A percentile compares a stretch with the other conserved stretches of the same genome.
Conservation (phyloP, 2,797 vertebrate species). For the Kryptopterus vitreolus region DNA sequence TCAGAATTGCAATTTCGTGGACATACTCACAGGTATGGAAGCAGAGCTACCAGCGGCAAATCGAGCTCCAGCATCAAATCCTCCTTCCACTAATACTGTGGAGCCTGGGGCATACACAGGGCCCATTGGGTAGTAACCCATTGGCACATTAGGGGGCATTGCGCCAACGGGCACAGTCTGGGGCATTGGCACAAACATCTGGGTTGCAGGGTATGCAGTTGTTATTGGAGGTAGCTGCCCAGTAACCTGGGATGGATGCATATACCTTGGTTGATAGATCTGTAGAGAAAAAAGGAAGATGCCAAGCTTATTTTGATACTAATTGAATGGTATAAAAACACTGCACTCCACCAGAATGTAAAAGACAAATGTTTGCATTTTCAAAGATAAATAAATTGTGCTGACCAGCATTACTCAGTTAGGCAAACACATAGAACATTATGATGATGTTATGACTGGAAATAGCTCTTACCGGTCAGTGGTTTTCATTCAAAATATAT, state of each 20-base stretch:
- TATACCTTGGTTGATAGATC: slow-evolving; percentile 94
- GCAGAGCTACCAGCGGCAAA: slow-evolving; percentile 80
- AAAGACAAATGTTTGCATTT: background rate
- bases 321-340: background rate
- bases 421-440: background rate
- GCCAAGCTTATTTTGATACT: background rate
- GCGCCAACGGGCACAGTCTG: slow-evolving; percentile 83
- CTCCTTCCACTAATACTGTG: slow-evolving; percentile 86
- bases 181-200: slow-evolving; percentile 89
- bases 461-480: background rate
- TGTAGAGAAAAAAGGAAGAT: slow-evolving; percentile 56
- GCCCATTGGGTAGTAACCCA: slow-evolving; percentile 93
- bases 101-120: slow-evolving; percentile 86
- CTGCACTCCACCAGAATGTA: background rate
- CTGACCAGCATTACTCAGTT: background rate
- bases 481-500: background rate
- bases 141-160: slow-evolving; percentile 85
- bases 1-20: background rate
- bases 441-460: too few relatives aligned
- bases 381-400: background rate
- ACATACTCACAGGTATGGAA: slow-evolving; percentile 87
- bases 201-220: slow-evolving; percentile 84
- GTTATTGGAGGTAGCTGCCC: slow-evolving; percentile 88
- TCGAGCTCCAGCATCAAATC: slow-evolving; percentile 88
- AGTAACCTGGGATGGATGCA: slow-evolving; percentile 83